phyloP scores from a whole-genome alignment of 2,888 invertebrate genomes.

The Crocallis elinguaria region DNA sequence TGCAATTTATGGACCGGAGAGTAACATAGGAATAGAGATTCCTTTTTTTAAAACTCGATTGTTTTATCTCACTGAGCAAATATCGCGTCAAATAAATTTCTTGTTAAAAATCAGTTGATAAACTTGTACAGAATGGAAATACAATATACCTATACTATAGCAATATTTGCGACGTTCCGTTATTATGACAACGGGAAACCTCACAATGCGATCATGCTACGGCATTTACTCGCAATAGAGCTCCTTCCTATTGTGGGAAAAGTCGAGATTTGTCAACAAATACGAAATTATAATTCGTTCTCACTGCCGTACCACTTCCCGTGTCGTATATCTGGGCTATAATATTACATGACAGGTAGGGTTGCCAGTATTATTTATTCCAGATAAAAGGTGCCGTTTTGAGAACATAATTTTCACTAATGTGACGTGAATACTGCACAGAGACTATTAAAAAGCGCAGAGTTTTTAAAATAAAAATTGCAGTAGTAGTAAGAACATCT shows the following conservation, averaged over 20 bases:
- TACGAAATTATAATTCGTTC: slow-evolving; percentile 26
- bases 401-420: background rate
- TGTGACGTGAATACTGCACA: background rate
- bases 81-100: no score
- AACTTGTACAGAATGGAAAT: no score
- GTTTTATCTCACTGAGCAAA: no score
- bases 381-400: background rate
- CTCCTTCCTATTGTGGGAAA: slow-evolving; percentile 6
- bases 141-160: background rate
- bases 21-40: no score
- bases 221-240: slow-evolving; percentile 16
- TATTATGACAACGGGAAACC: background rate
- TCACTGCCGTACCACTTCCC: slow-evolving; percentile 6
- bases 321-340: background rate
- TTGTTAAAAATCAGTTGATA: no score
- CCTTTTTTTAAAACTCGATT: no score
- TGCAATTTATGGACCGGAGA: no score
- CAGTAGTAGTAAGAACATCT: background rate
- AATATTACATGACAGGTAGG: background rate
- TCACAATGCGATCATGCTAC: slow-evolving; percentile 27
- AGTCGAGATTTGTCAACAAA: slow-evolving; percentile 27
- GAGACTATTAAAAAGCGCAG: background rate
- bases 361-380: background rate
- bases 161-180: no score
- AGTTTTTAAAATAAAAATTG: background rate